Percentiles rank a stretch among this genome's conserved stretches.
Evolutionary conservation across 2,888 invertebrate genomes (phyloP).

Genomic region (Heliconius hortense): DNA sequence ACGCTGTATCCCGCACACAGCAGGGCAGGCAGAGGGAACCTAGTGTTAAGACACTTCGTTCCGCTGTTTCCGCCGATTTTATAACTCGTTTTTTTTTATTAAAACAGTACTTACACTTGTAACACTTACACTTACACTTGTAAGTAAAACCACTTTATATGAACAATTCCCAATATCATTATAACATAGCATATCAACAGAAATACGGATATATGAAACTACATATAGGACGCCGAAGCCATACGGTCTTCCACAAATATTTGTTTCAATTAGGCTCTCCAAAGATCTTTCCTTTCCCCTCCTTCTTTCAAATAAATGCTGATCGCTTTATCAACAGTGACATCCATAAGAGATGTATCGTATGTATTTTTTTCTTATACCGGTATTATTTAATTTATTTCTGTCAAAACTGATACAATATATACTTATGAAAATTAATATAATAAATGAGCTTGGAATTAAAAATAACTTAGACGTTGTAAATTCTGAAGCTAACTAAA

Average conservation of each 20-base stretch:
- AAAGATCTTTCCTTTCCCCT: slow-evolving; percentile 54
- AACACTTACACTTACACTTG: not conserved
- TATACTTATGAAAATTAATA: not conserved
- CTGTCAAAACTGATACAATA: not conserved
- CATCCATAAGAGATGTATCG: slow-evolving; percentile 44
- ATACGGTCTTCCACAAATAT: slow-evolving; percentile 67
- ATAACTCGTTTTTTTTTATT: no score
- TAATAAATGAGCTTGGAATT: not conserved
- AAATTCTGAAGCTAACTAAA: not conserved
- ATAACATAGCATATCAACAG: not conserved
- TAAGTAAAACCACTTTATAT: not conserved
- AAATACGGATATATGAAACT: not conserved
- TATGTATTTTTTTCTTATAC: no score
- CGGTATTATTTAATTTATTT: no score
- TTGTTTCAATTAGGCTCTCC: slow-evolving; percentile 76
- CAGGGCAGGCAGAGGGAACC: no score
- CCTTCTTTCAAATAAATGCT: slow-evolving; percentile 66
- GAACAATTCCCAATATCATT: not conserved
- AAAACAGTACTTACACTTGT: no score
- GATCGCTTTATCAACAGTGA: slow-evolving; percentile 65
- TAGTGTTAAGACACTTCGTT: no score
- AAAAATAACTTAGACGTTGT: not conserved
- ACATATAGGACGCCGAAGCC: slow-evolving; percentile 14
- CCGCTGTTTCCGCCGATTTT: no score
- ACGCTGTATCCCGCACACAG: no score